phyloP scores from a whole-genome alignment of 2,113 vertebrate genomes.

The Calyptomena viridis region DNA sequence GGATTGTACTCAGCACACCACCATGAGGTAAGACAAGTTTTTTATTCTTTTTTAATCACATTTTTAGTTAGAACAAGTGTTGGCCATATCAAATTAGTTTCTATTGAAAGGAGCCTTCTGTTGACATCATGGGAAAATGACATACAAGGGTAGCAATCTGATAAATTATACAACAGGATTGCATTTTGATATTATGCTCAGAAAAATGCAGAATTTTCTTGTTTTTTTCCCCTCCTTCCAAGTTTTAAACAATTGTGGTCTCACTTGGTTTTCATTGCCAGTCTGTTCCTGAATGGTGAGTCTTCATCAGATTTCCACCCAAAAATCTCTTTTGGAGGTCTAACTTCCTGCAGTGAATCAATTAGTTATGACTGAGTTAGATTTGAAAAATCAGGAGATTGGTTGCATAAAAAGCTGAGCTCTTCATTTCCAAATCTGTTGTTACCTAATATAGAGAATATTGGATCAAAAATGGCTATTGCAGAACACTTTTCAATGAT shows the following conservation, averaged over 20 bases:
- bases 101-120: not conserved
- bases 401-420: not conserved
- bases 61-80: not conserved
- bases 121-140: not conserved
- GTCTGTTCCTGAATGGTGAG: not conserved
- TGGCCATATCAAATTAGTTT: not conserved
- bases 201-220: not conserved
- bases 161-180: not conserved
- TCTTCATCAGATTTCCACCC: not conserved
- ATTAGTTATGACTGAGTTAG: not conserved
- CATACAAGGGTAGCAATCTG: not conserved
- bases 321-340: not conserved
- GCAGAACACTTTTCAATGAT: not conserved
- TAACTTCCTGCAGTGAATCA: not conserved
- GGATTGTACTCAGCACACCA: not conserved
- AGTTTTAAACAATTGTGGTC: not conserved
- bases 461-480: not conserved
- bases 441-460: not conserved
- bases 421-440: not conserved
- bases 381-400: not conserved
- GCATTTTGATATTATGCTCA: not conserved
- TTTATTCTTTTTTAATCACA: not conserved
- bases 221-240: rapidly evolving
- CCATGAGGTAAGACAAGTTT: not conserved
- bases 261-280: not conserved